Evolutionary conservation across 2,797 vertebrate genomes (phyloP).

Genomic region (Melanotaenia nigrans): DNA sequence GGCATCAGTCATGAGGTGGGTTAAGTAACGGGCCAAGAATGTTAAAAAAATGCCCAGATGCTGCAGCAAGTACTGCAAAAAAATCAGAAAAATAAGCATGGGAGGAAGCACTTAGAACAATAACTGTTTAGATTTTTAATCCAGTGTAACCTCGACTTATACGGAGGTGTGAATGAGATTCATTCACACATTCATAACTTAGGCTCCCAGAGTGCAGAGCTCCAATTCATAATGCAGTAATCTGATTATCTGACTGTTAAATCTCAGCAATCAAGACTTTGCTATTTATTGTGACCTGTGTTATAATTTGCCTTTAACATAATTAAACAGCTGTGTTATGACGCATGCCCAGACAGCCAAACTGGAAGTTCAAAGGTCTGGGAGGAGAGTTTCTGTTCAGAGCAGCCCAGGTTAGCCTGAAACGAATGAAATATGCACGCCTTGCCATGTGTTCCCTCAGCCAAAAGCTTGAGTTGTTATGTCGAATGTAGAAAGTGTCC

Average conservation of each 20-base stretch:
- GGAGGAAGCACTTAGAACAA: background rate
- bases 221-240: background rate
- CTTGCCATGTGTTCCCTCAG: background rate
- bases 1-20: constrained; percentile 26
- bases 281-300: background rate
- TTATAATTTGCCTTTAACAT: background rate
- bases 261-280: background rate
- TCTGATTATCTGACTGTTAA: background rate
- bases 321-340: background rate
- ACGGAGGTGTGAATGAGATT: constrained; percentile 17
- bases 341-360: background rate
- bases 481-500: too few species aligned
- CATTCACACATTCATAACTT: constrained; percentile 25
- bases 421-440: background rate
- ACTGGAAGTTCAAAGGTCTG: background rate
- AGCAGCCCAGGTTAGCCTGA: too few species aligned
- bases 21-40: constrained; percentile 9
- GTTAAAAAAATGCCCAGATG: constrained; percentile 6
- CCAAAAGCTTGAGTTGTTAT: too few species aligned
- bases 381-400: background rate
- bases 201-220: background rate
- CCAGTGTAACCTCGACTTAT: constrained; percentile 8
- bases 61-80: background rate
- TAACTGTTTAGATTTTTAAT: background rate
- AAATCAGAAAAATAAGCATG: background rate